Percentiles rank a stretch among this genome's conserved stretches.
These are phyloP conservation scores for Drosophila nikananu DNA, from an alignment of 1,140 invertebrate species.

Conservation along the genomic window DNA sequence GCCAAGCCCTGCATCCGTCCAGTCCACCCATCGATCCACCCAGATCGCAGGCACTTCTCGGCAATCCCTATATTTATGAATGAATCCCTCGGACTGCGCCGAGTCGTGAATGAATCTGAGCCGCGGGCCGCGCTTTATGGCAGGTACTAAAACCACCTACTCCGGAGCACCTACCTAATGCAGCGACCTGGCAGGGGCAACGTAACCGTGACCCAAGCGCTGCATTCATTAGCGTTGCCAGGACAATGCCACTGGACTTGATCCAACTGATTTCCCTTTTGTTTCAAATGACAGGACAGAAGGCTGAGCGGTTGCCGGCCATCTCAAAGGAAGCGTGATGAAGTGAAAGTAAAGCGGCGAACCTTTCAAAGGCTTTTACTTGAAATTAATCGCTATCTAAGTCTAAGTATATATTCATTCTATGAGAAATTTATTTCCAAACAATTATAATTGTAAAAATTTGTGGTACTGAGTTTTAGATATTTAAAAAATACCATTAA, in stretches of 20 bases:
- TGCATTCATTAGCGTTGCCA: slow-evolving; percentile 73
- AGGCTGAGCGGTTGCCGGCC: slow-evolving; percentile 46
- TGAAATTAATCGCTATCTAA: background rate
- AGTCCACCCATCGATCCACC: slow-evolving; percentile 30
- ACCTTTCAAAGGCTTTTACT: background rate
- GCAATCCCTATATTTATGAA: slow-evolving; percentile 69
- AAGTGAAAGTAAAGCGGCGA: background rate
- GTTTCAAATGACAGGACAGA: slow-evolving; percentile 69
- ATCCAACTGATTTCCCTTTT: slow-evolving; percentile 78
- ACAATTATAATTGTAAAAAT: no score
- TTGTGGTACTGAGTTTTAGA: no score
- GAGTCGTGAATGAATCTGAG: slow-evolving; percentile 64
- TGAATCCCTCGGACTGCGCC: slow-evolving; percentile 48
- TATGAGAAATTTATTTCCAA: no score
- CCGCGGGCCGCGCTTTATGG: slow-evolving; percentile 48
- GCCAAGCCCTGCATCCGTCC: slow-evolving; percentile 6
- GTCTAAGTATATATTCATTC: background rate
- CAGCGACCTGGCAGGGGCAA: background rate
- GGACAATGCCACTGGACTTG: slow-evolving; percentile 71
- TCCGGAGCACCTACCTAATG: slow-evolving; percentile 43
- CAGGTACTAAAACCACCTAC: slow-evolving; percentile 69
- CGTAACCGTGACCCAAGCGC: slow-evolving; percentile 26
- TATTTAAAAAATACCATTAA: no score
- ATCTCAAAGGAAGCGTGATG: background rate
- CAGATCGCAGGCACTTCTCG: slow-evolving; percentile 26